Percentiles rank a stretch among this genome's conserved stretches.
These are phyloP conservation scores for Centroberyx gerrardi DNA, from an alignment of 2,797 vertebrate genomes.

Conservation along the genomic window DNA sequence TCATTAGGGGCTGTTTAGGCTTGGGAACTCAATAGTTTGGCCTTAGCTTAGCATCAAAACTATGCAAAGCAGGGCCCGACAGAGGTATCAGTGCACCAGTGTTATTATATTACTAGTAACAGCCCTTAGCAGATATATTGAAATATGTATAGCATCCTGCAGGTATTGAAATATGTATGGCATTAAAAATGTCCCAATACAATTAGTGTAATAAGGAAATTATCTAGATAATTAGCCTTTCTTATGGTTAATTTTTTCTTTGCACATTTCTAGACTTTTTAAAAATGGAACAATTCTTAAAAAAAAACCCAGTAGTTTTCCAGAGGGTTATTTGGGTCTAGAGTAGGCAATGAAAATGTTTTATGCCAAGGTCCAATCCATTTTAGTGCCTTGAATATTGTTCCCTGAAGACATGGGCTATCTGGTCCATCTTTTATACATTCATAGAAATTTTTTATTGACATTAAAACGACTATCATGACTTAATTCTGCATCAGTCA, in stretches of 20 bases:
- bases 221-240: neutral
- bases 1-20: neutral
- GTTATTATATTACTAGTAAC: too few relatives aligned
- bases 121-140: neutral
- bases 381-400: neutral
- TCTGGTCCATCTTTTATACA: neutral
- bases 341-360: neutral
- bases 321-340: neutral
- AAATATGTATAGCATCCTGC: neutral
- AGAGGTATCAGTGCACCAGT: too few relatives aligned
- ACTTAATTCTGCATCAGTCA: neutral
- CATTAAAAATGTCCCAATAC: neutral
- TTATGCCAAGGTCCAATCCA: too few relatives aligned
- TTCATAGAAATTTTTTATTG: neutral
- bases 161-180: neutral
- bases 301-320: neutral
- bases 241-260: neutral
- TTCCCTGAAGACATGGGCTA: neutral
- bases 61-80: neutral
- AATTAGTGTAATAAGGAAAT: neutral
- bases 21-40: conserved; percentile 15
- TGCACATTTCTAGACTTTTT: neutral
- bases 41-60: conserved; percentile 1
- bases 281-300: neutral
- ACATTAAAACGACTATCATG: neutral